Percentiles rank a stretch among this genome's conserved stretches.
These are phyloP conservation scores for Strongylocentrotus purpuratus DNA, from an alignment of 35 echinoderm and acorn worm species.

Conservation along the genomic window DNA sequence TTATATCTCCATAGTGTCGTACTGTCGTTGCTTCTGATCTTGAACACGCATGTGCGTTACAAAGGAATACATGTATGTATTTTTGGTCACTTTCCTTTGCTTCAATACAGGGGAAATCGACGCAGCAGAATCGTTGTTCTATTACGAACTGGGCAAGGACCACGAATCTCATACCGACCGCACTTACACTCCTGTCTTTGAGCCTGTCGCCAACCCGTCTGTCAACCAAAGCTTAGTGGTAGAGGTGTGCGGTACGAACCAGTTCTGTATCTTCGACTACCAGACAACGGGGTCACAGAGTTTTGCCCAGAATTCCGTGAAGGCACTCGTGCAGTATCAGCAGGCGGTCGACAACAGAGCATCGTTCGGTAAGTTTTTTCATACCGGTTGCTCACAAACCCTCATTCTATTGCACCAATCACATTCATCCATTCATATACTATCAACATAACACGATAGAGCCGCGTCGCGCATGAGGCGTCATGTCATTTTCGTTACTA, in stretches of 20 bases:
- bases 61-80: too few relatives aligned
- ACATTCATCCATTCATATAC: neutral
- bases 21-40: too few relatives aligned
- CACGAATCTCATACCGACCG: neutral
- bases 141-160: neutral
- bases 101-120: conserved; percentile 15
- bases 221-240: neutral
- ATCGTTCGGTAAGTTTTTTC: neutral
- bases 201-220: neutral
- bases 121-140: neutral
- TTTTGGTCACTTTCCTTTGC: too few relatives aligned
- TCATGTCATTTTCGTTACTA: too few relatives aligned
- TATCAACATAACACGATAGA: neutral
- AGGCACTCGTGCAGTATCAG: neutral
- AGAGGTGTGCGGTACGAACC: neutral
- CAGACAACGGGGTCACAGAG: conserved; percentile 11
- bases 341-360: neutral
- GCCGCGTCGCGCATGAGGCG: too few relatives aligned
- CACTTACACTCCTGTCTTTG: neutral
- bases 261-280: conserved; percentile 16
- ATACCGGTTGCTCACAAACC: neutral
- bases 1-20: too few relatives aligned
- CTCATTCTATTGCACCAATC: neutral
- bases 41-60: too few relatives aligned
- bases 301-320: neutral